These are phyloP conservation scores for Hypselothyrea guttata DNA, from an alignment of 2,888 invertebrate species.

Conservation along the genomic window DNA sequence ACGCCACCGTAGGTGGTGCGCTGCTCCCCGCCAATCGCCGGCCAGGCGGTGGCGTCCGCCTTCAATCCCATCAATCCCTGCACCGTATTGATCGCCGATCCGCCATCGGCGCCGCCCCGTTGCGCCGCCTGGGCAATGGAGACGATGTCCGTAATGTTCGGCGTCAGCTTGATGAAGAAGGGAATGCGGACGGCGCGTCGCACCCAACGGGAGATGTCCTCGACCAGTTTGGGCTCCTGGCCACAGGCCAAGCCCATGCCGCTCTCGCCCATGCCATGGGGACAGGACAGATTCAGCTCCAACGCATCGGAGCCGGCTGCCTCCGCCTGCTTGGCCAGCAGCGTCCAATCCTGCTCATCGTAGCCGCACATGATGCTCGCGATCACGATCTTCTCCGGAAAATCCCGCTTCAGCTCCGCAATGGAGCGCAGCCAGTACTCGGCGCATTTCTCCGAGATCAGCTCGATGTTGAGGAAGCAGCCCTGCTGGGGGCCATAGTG, in stretches of 20 bases:
- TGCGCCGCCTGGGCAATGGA: slow-evolving; percentile 94
- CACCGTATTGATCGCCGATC: slow-evolving; percentile 98
- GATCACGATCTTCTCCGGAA: slow-evolving; percentile 94
- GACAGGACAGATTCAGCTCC: slow-evolving; percentile 98
- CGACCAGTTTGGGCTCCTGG: slow-evolving; percentile 94
- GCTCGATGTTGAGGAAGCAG: slow-evolving; percentile 97
- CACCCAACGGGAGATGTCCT: slow-evolving; percentile 96
- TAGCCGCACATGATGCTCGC: slow-evolving; percentile 98
- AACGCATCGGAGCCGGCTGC: slow-evolving; percentile 95
- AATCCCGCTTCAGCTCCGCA: slow-evolving; percentile 93
- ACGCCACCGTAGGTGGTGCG: slow-evolving; percentile 97
- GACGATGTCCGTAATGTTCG: slow-evolving; percentile 97
- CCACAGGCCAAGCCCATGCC: slow-evolving; percentile 99
- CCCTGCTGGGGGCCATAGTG: slow-evolving; percentile 97
- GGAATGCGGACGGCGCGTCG: slow-evolving; percentile 93
- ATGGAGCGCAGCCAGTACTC: slow-evolving; percentile 97
- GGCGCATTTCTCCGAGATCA: slow-evolving; percentile 97
- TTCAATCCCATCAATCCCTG: slow-evolving; percentile 95
- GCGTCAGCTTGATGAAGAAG: slow-evolving; percentile 98
- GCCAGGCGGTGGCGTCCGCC: slow-evolving; percentile 94
- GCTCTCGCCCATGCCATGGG: slow-evolving; percentile 99
- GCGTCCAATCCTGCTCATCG: slow-evolving; percentile 93
- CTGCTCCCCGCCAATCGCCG: slow-evolving; percentile 90
- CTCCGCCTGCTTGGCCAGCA: slow-evolving; percentile 89
- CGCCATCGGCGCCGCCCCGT: slow-evolving; percentile 95